A percentile compares a stretch with the other conserved stretches of the same genome.
These are phyloP conservation scores for Poeciliopsis gracilis DNA, from an alignment of 2,797 vertebrate genomes.

Conservation along the genomic window DNA sequence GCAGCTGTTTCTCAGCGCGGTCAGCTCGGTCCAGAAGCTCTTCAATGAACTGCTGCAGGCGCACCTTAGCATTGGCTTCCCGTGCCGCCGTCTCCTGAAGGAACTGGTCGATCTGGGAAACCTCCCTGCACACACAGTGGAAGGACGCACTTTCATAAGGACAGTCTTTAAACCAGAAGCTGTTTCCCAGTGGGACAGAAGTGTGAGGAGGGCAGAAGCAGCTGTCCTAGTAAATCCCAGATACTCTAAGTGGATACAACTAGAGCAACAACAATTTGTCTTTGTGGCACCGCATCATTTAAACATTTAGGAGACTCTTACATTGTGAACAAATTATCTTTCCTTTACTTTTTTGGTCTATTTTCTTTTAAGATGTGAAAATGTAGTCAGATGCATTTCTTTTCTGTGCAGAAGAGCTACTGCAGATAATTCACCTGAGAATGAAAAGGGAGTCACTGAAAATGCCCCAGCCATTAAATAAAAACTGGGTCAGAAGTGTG, in stretches of 20 bases:
- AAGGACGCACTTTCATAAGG: not conserved
- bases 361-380: not conserved
- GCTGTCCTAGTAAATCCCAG: not conserved
- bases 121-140: conserved; percentile 84
- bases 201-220: conserved; percentile 23
- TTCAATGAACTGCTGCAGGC: conserved; percentile 98
- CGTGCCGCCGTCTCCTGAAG: conserved; percentile 96
- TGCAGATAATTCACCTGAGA: conserved; percentile 31
- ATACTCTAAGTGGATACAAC: not conserved
- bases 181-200: conserved; percentile 13
- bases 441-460: conserved; percentile 36
- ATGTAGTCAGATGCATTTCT: not conserved
- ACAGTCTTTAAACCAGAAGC: not conserved
- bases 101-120: conserved; percentile 96
- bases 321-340: not conserved
- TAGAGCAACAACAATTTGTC: not conserved
- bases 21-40: conserved; percentile 97
- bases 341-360: not conserved
- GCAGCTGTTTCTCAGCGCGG: conserved; percentile 95
- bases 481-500: conserved; percentile 13
- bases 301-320: not conserved
- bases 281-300: not conserved
- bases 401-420: conserved; percentile 38
- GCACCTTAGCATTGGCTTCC: conserved; percentile 95
- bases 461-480: conserved; percentile 6